Evolutionary conservation across 2,797 vertebrate genomes (phyloP).

Genomic region (Yasuhikotakia modesta): DNA sequence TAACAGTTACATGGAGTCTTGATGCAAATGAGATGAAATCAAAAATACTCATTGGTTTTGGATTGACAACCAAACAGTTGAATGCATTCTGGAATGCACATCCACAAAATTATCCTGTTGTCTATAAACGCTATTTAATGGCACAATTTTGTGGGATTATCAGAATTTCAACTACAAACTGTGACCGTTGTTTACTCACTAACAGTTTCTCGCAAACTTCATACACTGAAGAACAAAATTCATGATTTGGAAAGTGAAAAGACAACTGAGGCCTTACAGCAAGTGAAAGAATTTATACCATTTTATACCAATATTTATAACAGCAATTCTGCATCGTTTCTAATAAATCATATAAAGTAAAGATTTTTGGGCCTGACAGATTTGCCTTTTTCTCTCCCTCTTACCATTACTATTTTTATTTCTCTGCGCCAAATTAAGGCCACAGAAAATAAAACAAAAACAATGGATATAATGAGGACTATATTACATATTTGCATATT

Average conservation of each 20-base stretch:
- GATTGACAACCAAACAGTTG: slow-evolving; percentile 67
- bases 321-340: not conserved
- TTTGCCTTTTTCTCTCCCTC: slow-evolving; percentile 36
- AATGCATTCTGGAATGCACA: slow-evolving; percentile 99
- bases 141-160: slow-evolving; percentile 64
- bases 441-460: slow-evolving; percentile 73
- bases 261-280: not conserved
- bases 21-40: slow-evolving; percentile 57
- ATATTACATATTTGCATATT: slow-evolving; percentile 83
- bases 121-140: too few species aligned
- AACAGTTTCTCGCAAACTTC: not conserved
- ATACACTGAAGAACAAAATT: not conserved
- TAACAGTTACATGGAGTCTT: slow-evolving; percentile 76
- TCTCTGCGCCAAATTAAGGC: slow-evolving; percentile 77
- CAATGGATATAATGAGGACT: slow-evolving; percentile 57
- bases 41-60: slow-evolving; percentile 51
- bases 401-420: slow-evolving; percentile 38
- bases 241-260: not conserved
- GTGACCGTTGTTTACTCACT: not conserved
- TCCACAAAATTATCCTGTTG: slow-evolving; percentile 73
- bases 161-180: slow-evolving; percentile 49
- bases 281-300: not conserved
- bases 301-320: not conserved
- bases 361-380: slow-evolving; percentile 14
- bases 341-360: not conserved